These are phyloP conservation scores for Aplysina aerophoba DNA, from an alignment of 37 sponge, comb jelly and placozoan genomes.

Conservation along the genomic window DNA sequence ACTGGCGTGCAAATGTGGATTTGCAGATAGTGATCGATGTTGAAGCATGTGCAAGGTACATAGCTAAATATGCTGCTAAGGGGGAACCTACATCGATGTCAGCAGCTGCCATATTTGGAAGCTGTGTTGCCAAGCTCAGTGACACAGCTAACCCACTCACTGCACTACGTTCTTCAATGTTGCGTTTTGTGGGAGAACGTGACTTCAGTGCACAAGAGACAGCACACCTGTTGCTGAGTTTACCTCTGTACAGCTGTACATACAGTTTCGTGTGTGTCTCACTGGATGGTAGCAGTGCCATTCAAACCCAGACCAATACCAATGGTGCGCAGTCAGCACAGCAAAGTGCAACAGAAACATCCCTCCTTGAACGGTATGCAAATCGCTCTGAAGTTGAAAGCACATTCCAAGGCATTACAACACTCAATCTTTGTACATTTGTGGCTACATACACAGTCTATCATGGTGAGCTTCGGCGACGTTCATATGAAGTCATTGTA, in stretches of 20 bases:
- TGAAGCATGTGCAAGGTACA: constrained; percentile 30
- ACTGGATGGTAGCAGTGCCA: constrained; percentile 2
- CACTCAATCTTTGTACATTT: constrained; percentile 21
- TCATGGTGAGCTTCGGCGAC: neutral
- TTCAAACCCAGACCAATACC: neutral
- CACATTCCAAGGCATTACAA: neutral
- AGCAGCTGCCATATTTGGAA: neutral
- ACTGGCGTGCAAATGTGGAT: constrained; percentile 56
- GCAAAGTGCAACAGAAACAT: no score
- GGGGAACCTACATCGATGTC: constrained; percentile 40
- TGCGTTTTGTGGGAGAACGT: constrained; percentile 30
- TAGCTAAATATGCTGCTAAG: constrained; percentile 47
- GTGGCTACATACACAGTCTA: neutral
- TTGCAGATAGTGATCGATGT: constrained; percentile 21
- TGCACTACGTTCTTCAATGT: constrained; percentile 12
- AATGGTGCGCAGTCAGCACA: no score
- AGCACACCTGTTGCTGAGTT: constrained; percentile 22
- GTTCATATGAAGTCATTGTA: neutral
- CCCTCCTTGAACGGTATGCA: constrained; percentile 5
- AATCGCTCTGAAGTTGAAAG: no score
- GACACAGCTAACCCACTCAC: neutral
- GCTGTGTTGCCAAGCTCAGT: neutral
- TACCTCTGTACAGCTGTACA: constrained; percentile 14
- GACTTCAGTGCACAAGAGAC: constrained; percentile 60
- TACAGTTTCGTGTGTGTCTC: neutral